Evolutionary conservation across 2,797 vertebrate species (phyloP).

Genomic region (Sebastes taczanowskii): DNA sequence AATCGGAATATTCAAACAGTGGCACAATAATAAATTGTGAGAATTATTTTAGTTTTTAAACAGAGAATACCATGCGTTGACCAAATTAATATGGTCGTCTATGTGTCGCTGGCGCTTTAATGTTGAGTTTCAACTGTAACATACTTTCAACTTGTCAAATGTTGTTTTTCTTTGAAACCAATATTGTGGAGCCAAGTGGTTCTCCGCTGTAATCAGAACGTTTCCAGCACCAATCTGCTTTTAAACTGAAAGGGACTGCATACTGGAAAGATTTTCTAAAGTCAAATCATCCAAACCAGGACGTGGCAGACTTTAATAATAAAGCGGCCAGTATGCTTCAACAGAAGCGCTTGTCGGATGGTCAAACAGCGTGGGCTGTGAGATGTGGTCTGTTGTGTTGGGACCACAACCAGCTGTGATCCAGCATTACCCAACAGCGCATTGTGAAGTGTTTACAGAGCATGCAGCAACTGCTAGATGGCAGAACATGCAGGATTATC

Average conservation of each 20-base stretch:
- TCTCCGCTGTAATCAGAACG: not conserved
- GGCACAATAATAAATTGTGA: not conserved
- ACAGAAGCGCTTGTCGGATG: not conserved
- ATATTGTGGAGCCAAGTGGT: not conserved
- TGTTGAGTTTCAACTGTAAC: not conserved
- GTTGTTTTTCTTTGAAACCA: not conserved
- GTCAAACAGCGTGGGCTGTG: not conserved
- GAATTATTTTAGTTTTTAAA: not conserved
- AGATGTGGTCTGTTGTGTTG: not conserved
- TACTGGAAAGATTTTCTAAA: not conserved
- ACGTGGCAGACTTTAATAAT: not conserved
- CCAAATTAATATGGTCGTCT: not conserved
- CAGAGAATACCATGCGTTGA: not conserved
- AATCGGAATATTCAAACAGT: not conserved
- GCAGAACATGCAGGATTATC: not conserved
- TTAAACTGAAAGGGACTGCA: not conserved
- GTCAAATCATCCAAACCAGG: not conserved
- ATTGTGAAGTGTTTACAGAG: not conserved
- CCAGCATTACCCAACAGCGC: not conserved
- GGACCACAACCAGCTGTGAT: not conserved
- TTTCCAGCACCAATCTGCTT: not conserved
- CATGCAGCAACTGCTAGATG: conserved; percentile 21
- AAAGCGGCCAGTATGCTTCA: not conserved
- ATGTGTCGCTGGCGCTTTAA: not conserved
- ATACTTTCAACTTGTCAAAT: not conserved